phyloP scores from a whole-genome alignment of 2,113 vertebrate genomes.

The Stigmatopora nigra region DNA sequence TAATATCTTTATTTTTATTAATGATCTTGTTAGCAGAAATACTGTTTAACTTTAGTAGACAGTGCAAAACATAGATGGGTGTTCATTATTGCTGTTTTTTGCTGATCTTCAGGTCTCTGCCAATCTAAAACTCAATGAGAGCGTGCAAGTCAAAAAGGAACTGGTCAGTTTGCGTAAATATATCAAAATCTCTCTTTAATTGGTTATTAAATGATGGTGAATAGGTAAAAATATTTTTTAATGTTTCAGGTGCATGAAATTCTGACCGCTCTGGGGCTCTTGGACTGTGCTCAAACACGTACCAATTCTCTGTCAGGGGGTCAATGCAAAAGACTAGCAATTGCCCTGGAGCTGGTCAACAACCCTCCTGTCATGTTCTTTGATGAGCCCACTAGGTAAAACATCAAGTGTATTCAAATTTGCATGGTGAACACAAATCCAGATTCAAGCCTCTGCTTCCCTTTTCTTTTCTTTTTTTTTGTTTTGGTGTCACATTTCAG shows the following conservation, averaged over 20 bases:
- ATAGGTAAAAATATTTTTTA: slow-evolving; percentile 8
- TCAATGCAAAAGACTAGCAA: slow-evolving; percentile 92
- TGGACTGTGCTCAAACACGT: slow-evolving; percentile 87
- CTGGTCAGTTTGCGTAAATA: slow-evolving; percentile 72
- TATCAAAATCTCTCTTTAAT: not conserved
- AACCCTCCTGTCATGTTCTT: slow-evolving; percentile 99
- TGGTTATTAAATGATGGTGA: not conserved
- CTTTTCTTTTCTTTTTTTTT: not conserved
- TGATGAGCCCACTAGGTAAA: slow-evolving; percentile 94
- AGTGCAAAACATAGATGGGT: not conserved
- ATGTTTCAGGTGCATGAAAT: slow-evolving; percentile 87
- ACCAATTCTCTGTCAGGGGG: slow-evolving; percentile 86
- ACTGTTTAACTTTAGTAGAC: too few relatives aligned
- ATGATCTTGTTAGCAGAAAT: too few relatives aligned
- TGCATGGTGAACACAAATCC: not conserved
- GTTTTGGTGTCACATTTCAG: slow-evolving; percentile 54
- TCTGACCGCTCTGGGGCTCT: slow-evolving; percentile 88
- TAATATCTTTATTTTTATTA: too few relatives aligned
- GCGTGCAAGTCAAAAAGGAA: slow-evolving; percentile 90
- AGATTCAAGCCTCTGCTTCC: not conserved
- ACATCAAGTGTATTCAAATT: not conserved
- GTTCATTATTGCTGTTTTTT: not conserved
- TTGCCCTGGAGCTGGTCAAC: slow-evolving; percentile 94
- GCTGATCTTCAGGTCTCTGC: slow-evolving; percentile 79
- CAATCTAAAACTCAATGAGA: slow-evolving; percentile 93